Conservation (phyloP, 2,888 invertebrate genomes). For the Orthonychiurus folsomi region DNA sequence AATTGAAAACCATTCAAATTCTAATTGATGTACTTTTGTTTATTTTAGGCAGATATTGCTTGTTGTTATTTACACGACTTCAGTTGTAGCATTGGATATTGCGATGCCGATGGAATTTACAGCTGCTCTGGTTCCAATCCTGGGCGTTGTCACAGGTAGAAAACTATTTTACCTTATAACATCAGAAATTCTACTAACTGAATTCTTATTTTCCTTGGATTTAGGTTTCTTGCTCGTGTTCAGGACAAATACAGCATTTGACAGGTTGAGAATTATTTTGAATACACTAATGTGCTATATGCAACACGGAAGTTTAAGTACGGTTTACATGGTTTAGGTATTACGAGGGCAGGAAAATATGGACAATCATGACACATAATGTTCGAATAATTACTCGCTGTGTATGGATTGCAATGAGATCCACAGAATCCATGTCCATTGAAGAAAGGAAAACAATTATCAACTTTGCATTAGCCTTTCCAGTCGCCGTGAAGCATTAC, state of each 20-base stretch:
- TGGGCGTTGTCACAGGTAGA: conserved; percentile 33
- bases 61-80: conserved; percentile 19
- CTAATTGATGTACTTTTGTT: not conserved
- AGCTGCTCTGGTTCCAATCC: conserved; percentile 29
- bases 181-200: no score
- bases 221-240: conserved; percentile 33
- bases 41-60: conserved; percentile 16
- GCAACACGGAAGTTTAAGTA: no score
- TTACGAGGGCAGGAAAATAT: conserved; percentile 10
- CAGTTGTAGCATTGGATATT: conserved; percentile 18
- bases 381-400: conserved; percentile 1
- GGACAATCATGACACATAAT: conserved; percentile 3
- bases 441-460: conserved; percentile 7
- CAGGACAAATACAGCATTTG: conserved; percentile 37
- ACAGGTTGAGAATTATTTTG: conserved; percentile 13
- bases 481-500: conserved; percentile 8
- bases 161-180: no score
- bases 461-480: conserved; percentile 5
- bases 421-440: not conserved
- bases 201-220: no score
- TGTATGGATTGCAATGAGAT: conserved; percentile 1
- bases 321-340: conserved; percentile 4
- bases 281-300: no score
- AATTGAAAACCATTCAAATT: not conserved
- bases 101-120: conserved; percentile 24